Evolutionary conservation across 2,113 vertebrate genomes (phyloP), one percentile per base, ranked within the genome.

Genomic region (Triplophysa siluroides): DNA sequence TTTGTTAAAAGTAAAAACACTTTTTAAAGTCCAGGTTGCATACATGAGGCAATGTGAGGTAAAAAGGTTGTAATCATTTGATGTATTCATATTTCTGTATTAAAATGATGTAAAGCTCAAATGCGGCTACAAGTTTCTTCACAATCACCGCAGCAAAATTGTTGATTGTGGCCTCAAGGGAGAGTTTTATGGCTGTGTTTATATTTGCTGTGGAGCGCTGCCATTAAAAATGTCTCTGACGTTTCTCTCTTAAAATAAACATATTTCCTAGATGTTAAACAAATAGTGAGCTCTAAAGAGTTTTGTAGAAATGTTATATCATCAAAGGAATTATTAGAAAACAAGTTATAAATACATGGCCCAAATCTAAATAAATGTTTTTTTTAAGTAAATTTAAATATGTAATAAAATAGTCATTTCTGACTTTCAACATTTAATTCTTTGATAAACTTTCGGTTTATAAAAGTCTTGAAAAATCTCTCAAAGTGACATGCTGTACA

Each of bases 161-260:
- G 82, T 91, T 85, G 85, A 83, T 88, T 88, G 80, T 85, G 62
- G 86, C 86, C 86, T 84, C 79, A 74, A 91, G 88, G 88, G 86
- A 75, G 87, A 90, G 90, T 91, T 89, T 91, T 89, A 92, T 89
- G 89, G 89, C 86, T 84, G 83, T 89, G 87, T 92, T 90, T 91
- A 87, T 90, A 88, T 91, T 92, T 89, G 90, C 82, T 66, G 83
- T 89, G 88, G 90, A 87, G 79, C 8, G 52, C 70, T 83, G 89
- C 89, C 86, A 87, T 79, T 21, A 83, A 86, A 88, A 88, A 89
- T 88, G 90, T 88, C 90, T 85, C 83, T 76, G 33, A 58, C 45
- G 86, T 92, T 91, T 91, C 90, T 90, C 88, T 83, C 88, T 85
- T 85, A 83, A 92, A 90, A 92, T 91, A 89, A 91, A 88, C 52